Evolutionary conservation across 2,888 invertebrate species (phyloP).

Genomic region (Dynastes tityus): DNA sequence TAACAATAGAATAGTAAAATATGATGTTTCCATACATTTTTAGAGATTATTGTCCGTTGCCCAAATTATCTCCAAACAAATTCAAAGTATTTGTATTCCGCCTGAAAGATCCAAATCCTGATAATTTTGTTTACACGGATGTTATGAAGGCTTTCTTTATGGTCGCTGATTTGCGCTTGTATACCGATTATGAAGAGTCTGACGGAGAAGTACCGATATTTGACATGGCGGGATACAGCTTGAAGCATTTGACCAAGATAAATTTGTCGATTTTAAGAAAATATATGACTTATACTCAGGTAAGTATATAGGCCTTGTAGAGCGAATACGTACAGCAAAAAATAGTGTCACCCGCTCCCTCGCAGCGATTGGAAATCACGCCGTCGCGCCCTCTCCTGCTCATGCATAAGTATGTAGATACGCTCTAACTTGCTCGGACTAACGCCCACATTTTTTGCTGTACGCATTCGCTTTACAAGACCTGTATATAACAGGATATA

Average conservation of each 20-base stretch:
- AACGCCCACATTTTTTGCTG: too few species aligned
- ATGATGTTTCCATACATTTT: constrained; percentile 53
- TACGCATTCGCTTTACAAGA: too few species aligned
- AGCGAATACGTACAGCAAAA: too few species aligned
- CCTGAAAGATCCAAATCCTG: constrained; percentile 76
- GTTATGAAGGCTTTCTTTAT: constrained; percentile 82
- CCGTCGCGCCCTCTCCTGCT: too few species aligned
- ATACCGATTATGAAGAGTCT: constrained; percentile 74
- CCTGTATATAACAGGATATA: neutral
- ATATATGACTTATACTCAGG: constrained; percentile 83
- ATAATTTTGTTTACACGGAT: constrained; percentile 79
- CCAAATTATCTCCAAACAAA: constrained; percentile 78
- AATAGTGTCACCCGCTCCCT: too few species aligned
- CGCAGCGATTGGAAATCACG: too few species aligned
- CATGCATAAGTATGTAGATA: too few species aligned
- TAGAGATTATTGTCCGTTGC: constrained; percentile 81
- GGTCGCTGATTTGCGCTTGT: constrained; percentile 79
- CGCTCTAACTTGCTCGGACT: too few species aligned
- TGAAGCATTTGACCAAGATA: constrained; percentile 78
- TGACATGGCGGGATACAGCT: constrained; percentile 78
- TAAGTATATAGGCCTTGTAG: constrained; percentile 57
- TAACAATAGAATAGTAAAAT: neutral
- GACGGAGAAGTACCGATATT: constrained; percentile 82
- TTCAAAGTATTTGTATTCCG: constrained; percentile 80
- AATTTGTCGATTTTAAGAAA: constrained; percentile 77